Base-by-base conservation (phyloP, 1,140 invertebrate genomes). In the Drosophila kanapiae region DNA sequence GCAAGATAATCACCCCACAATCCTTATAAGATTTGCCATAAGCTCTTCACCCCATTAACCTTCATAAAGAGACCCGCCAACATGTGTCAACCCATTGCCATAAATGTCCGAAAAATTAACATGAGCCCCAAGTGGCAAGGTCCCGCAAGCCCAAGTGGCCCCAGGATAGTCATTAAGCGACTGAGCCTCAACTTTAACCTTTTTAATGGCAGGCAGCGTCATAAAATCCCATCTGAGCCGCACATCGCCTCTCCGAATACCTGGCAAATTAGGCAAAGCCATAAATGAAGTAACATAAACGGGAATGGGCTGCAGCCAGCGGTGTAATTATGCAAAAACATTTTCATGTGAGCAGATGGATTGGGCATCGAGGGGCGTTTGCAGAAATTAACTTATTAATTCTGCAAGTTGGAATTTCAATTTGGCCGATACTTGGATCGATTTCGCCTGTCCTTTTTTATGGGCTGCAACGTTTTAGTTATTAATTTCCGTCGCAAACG, bases 351-450 rank as follows among this genome's bases (percentile, higher is more conserved):
- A 47, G 53, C 67, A 68, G 64, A 69, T 70, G 64, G 64, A 70
- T 60, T 78, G 68, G 75, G 72, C 72, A 70, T 83, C 42, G 48
- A 45, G 62, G 74, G 47, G 58, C 70, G 59, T 68, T 83, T 70
- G 79, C 57, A 51, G 68, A 88, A 79, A 90, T 90, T 84, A 87
- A 87, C 85, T 90, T 84, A 87, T 84, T 84, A 90, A 87, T 87
- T 84, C 69, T 71, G 69, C 63, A 59, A 71, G 51, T 71, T 65
- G 62, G 62, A 80, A 84, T 84, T 87, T 84, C 72, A 88, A 80
- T 86, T 83, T 79, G 38, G 45, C 31, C 61, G 68, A 75, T 61
- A 58, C 54, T 71, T 58, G 63, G 75, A 87, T 82, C 63, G 62
- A 76, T 76, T 68, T 70, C 67, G 67, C 45, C 53, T 40, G 47